A percentile compares a stretch with the other conserved stretches of the same genome.
These are phyloP conservation scores for Bombus terrestris DNA, from an alignment of 1,140 invertebrate genomes.

Conservation along the genomic window DNA sequence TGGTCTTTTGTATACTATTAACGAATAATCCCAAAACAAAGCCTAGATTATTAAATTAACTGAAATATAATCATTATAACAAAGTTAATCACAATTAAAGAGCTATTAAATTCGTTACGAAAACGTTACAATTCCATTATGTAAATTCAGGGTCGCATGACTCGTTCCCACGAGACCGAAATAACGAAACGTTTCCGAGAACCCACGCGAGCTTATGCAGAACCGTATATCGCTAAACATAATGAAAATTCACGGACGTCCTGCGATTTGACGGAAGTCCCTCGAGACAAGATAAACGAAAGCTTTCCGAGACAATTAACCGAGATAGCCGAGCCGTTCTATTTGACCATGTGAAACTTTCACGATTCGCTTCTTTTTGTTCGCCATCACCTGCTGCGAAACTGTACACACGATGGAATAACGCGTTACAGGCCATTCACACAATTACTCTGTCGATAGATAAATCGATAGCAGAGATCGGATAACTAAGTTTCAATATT, in stretches of 20 bases:
- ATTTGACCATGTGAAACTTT: conserved; percentile 61
- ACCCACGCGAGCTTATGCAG: neutral
- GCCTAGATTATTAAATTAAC: neutral
- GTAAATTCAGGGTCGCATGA: conserved; percentile 1
- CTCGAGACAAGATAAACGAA: conserved; percentile 49
- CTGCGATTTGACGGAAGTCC: conserved; percentile 38
- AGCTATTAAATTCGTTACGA: neutral
- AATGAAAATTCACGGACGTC: neutral
- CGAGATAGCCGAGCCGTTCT: conserved; percentile 47
- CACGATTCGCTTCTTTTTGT: conserved; percentile 52
- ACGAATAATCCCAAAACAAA: neutral
- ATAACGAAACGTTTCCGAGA: neutral
- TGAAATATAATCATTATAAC: neutral
- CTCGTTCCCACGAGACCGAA: neutral
- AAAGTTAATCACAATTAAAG: neutral
- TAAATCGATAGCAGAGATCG: neutral
- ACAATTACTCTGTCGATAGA: neutral
- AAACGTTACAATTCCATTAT: neutral
- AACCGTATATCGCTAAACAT: neutral
- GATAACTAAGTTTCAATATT: conserved; percentile 9
- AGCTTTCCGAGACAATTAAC: conserved; percentile 58
- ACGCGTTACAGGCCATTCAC: conserved; percentile 11
- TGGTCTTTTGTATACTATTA: too few species aligned
- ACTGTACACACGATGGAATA: conserved; percentile 27
- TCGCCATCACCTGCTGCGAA: conserved; percentile 22